Evolutionary conservation across 2,797 vertebrate genomes (phyloP).

Genomic region (Muraenolepis orangiensis): DNA sequence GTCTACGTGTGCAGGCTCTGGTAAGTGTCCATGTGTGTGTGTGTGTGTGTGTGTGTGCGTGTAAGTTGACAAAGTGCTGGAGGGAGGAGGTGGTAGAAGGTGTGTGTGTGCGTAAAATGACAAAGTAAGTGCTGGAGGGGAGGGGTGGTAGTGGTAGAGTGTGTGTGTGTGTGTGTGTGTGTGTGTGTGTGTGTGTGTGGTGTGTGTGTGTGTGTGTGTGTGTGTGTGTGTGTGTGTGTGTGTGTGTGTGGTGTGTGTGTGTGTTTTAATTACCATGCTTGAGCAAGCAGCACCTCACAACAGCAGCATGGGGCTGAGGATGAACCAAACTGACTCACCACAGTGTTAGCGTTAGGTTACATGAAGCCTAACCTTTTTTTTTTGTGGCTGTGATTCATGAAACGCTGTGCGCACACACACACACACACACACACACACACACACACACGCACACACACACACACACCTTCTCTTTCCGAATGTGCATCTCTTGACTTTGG

Average conservation of each 20-base stretch:
- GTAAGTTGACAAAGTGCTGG: too few species aligned
- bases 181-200: not conserved
- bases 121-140: too few species aligned
- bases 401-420: too few species aligned
- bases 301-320: not conserved
- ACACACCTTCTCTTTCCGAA: not conserved
- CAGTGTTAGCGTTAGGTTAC: too few species aligned
- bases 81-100: too few species aligned
- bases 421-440: not conserved
- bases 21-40: not conserved
- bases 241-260: not conserved
- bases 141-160: too few species aligned
- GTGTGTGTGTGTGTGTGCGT: too few species aligned
- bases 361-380: not conserved
- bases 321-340: not conserved
- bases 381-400: not conserved
- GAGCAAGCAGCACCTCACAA: not conserved
- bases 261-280: not conserved
- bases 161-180: not conserved
- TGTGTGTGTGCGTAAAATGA: not conserved
- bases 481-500: too few species aligned
- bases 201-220: not conserved
- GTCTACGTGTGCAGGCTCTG: not conserved
- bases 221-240: not conserved
- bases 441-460: not conserved